Percentiles rank a stretch among this genome's conserved stretches.
These are phyloP conservation scores for Homarus americanus DNA, from an alignment of 1,140 invertebrate species.

Conservation along the genomic window DNA sequence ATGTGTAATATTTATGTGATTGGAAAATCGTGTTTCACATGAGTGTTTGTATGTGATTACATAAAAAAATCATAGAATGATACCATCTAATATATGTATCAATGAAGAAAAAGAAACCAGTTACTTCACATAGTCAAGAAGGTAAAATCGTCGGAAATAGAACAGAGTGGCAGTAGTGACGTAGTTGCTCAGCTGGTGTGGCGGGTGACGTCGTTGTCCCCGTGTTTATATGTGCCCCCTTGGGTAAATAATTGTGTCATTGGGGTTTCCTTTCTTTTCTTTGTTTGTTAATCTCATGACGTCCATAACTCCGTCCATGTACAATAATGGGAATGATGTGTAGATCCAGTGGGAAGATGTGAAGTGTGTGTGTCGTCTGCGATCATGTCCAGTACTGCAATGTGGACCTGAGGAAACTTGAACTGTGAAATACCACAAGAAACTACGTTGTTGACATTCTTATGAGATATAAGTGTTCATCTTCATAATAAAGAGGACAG, in stretches of 20 bases:
- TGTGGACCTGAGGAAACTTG: neutral
- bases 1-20: too few species aligned
- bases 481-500: too few species aligned
- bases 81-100: too few species aligned
- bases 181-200: neutral
- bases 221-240: neutral
- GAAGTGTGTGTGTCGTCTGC: neutral
- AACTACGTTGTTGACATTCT: too few species aligned
- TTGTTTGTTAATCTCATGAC: slow-evolving; percentile 5
- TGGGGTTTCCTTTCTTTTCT: slow-evolving; percentile 13
- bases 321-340: neutral
- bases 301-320: slow-evolving; percentile 53
- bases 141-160: neutral
- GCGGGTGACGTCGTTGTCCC: too few species aligned
- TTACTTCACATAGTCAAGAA: too few species aligned
- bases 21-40: too few species aligned
- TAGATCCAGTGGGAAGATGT: neutral
- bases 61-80: too few species aligned
- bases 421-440: too few species aligned
- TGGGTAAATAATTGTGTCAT: neutral
- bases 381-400: neutral
- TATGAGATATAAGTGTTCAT: too few species aligned
- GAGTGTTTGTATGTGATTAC: too few species aligned
- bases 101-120: too few species aligned
- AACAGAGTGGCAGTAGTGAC: neutral